Percentiles rank a stretch among this genome's conserved stretches.
These are phyloP conservation scores for Crotalus horridus DNA, from an alignment of 2,113 vertebrate species.

Conservation along the genomic window DNA sequence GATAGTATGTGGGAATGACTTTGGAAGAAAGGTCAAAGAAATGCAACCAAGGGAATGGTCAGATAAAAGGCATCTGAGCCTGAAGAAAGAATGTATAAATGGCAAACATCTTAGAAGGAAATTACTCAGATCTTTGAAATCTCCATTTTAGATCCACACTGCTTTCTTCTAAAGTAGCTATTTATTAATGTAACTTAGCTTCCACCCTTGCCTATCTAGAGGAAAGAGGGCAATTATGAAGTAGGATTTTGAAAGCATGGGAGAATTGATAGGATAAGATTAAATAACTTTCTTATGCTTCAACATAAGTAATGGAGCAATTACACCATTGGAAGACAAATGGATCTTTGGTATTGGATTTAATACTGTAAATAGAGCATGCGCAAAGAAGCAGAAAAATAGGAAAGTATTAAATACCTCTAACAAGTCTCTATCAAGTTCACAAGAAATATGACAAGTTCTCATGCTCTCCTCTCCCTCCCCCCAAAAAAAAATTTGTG, in stretches of 20 bases:
- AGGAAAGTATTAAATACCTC: neutral
- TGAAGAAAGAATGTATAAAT: neutral
- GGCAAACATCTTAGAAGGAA: neutral
- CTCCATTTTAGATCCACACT: neutral
- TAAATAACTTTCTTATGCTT: neutral
- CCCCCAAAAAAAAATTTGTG: neutral
- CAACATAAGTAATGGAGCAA: neutral
- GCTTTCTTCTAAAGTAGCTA: no score
- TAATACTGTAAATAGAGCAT: neutral
- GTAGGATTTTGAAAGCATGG: neutral
- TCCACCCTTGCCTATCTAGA: neutral
- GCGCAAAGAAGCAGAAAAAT: neutral
- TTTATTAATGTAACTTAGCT: neutral
- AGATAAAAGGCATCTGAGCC: neutral
- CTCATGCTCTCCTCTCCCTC: neutral
- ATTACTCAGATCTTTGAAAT: neutral
- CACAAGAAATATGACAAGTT: neutral
- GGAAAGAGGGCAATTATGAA: neutral
- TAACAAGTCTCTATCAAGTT: neutral
- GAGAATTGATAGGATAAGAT: neutral
- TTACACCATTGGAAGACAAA: neutral
- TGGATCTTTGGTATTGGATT: neutral
- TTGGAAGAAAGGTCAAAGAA: neutral
- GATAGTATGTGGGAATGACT: neutral
- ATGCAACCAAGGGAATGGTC: neutral